Evolutionary conservation across 2,797 vertebrate species (phyloP), one percentile per base, ranked within the genome.

Genomic region (Hapalemur alaotrensis): DNA sequence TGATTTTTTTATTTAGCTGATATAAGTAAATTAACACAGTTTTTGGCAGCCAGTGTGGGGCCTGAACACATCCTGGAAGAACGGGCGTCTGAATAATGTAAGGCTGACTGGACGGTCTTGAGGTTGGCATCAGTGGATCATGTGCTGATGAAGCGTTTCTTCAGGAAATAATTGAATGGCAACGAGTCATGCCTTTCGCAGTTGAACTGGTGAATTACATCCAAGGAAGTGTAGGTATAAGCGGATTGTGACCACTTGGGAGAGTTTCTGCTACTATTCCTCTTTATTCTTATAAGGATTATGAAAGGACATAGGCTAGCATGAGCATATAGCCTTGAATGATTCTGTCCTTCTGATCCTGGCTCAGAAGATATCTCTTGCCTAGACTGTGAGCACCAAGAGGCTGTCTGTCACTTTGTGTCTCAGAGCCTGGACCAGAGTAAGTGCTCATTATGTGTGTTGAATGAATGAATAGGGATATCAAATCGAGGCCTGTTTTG

Each of bases 21-120:
- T 98, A 95, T 93, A 98, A 98, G 96, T 98, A 98, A 98, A 98
- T 98, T 98, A 98, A 97, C 96, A 93, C 78, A 80, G 48, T 96
- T 94, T 98, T 98, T 98, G 96, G 98, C 98, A 98, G 96, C 96
- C 93, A 65, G 91, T 82, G 1, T 30, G 61, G 86, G 97, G 50
- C 93, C 67, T n/a, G 25, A 95, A 79, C 81, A 54, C 57, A 25
- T 85, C 78, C 92, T 93, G 70, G 76, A 72, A 83, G 92, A 89
- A 92, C 93, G 76, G 95, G 97, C 92, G 88, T 69, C 83, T 91
- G 67, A 46, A 17, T 67, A 59, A 75, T 48, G 72, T 86, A 91
- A 61, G 0, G 23, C 92, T 97, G 97, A 94, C 91, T 43, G 25
- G 92, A 92, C 2, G 0, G 84, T 83, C 35, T 52, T 91, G 78